Conservation (phyloP, 2,888 invertebrate species). For the Neria commutata region DNA sequence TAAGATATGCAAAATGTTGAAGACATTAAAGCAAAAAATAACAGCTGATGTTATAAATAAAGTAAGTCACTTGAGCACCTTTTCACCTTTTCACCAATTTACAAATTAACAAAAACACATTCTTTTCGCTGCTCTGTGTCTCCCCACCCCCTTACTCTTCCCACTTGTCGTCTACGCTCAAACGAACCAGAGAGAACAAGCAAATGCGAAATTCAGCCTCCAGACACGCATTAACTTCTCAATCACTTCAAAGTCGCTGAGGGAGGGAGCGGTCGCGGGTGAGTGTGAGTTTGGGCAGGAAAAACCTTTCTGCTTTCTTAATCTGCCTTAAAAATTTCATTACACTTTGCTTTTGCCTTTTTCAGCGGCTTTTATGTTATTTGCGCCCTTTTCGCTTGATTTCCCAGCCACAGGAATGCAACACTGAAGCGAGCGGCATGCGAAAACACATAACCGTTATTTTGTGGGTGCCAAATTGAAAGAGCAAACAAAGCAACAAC, state of each 20-base stretch:
- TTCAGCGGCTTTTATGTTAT: too few species aligned
- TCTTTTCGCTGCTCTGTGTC: too few species aligned
- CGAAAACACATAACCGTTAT: neutral
- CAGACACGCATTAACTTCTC: neutral
- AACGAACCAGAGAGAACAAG: neutral
- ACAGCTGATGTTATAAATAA: too few species aligned
- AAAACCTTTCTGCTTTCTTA: neutral
- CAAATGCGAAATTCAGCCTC: neutral
- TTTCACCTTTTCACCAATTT: neutral
- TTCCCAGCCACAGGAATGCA: neutral
- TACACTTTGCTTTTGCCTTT: too few species aligned
- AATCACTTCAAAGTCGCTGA: neutral
- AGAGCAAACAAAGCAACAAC: neutral
- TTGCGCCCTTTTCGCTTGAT: neutral
- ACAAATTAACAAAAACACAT: too few species aligned
- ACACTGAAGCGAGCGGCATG: neutral
- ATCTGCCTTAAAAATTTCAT: neutral
- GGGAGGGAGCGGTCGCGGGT: too few species aligned
- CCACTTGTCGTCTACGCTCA: too few species aligned
- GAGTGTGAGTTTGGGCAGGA: too few species aligned
- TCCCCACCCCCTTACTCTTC: too few species aligned
- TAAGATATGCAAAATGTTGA: too few species aligned
- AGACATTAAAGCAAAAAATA: too few species aligned
- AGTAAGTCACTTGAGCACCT: neutral
- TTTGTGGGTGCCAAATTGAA: neutral